Conservation (phyloP, 2,797 vertebrate genomes). For the Hydrophis major region DNA sequence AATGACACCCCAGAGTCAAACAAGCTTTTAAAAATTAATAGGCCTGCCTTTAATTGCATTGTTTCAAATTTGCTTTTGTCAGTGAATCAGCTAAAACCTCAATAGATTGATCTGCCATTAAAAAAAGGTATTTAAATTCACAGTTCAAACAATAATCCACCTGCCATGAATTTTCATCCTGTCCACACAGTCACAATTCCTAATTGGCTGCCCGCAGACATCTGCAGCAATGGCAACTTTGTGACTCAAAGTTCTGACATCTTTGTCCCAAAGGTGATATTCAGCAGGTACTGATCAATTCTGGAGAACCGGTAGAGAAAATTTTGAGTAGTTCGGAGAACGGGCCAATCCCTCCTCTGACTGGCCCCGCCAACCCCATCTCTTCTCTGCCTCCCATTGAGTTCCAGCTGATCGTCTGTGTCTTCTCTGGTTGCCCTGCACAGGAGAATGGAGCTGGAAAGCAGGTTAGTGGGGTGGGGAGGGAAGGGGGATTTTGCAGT, state of each 20-base stretch:
- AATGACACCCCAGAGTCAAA: background rate
- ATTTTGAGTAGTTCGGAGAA: too few species aligned
- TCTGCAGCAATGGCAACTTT: background rate
- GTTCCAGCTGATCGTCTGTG: too few species aligned
- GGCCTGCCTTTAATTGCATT: background rate
- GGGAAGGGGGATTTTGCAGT: too few species aligned
- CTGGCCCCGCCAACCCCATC: too few species aligned
- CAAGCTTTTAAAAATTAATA: background rate
- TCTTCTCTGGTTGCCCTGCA: too few species aligned
- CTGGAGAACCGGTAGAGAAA: too few species aligned
- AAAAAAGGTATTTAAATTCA: background rate
- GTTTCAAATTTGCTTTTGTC: background rate
- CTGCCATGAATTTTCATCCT: background rate
- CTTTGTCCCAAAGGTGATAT: background rate
- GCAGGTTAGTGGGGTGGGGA: too few species aligned
- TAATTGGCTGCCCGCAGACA: background rate
- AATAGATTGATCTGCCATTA: background rate
- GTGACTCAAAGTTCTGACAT: background rate
- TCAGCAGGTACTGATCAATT: too few species aligned
- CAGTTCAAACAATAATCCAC: background rate
- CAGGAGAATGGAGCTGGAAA: too few species aligned
- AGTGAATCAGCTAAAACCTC: background rate
- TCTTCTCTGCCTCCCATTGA: too few species aligned
- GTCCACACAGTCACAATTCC: too few species aligned
- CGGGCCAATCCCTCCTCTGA: too few species aligned